Percentiles rank a stretch among this genome's conserved stretches.
These are phyloP conservation scores for Drosophila mimica DNA, from an alignment of 2,888 invertebrate species.

Conservation along the genomic window DNA sequence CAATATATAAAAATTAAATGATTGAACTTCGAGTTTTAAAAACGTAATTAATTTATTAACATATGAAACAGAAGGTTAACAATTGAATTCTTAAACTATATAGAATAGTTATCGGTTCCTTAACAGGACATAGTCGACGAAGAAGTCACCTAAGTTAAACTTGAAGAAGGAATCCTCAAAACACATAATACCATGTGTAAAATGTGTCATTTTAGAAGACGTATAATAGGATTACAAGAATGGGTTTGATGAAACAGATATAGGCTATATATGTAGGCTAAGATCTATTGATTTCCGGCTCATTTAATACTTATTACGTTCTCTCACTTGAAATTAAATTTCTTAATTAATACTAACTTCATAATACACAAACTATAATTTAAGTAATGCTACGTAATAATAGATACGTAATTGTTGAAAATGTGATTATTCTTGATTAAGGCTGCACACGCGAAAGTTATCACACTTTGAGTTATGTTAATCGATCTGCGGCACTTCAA, in stretches of 20 bases:
- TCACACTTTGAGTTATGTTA: background rate
- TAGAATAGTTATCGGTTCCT: background rate
- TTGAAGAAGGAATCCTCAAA: too few relatives aligned
- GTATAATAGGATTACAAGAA: too few relatives aligned
- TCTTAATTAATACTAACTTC: background rate
- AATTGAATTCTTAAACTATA: background rate
- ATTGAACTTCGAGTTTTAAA: rapidly evolving
- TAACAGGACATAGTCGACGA: too few relatives aligned
- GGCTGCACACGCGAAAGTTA: background rate
- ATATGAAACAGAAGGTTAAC: background rate
- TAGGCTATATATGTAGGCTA: too few relatives aligned
- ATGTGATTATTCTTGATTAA: background rate
- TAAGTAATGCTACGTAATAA: background rate
- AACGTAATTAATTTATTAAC: background rate
- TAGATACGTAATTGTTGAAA: background rate
- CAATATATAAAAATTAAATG: background rate
- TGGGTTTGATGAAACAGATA: background rate
- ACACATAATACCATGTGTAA: too few relatives aligned
- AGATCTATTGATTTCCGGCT: background rate
- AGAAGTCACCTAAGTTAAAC: too few relatives aligned
- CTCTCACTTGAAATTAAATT: background rate
- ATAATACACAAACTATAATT: background rate
- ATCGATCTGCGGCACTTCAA: constrained; percentile 36
- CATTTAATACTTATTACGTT: background rate
- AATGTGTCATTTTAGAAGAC: too few relatives aligned